A percentile compares a stretch with the other conserved stretches of the same genome.
phyloP scores from a whole-genome alignment of 2,113 vertebrate genomes.

The Abramis brama region DNA sequence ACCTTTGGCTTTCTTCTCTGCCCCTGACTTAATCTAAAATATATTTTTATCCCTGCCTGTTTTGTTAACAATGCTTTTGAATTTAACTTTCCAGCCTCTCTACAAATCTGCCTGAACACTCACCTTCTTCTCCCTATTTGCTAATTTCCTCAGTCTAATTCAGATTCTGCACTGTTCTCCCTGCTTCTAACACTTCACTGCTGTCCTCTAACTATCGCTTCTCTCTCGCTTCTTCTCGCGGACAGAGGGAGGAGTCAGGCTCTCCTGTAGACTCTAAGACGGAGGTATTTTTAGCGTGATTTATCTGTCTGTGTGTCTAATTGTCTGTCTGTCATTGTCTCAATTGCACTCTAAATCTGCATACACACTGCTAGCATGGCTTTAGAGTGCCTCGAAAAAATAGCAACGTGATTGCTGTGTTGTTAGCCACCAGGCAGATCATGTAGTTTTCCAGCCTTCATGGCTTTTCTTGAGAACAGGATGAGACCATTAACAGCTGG shows the following conservation, averaged over 20 bases:
- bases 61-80: slow-evolving; percentile 39
- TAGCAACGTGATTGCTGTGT: background rate
- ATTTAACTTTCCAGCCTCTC: background rate
- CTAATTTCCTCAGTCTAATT: slow-evolving; percentile 60
- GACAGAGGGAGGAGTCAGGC: slow-evolving; percentile 76
- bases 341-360: slow-evolving; percentile 14
- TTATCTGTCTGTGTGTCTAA: slow-evolving; percentile 44
- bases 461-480: slow-evolving; percentile 27
- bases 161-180: slow-evolving; percentile 49
- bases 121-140: slow-evolving; percentile 42
- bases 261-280: slow-evolving; percentile 76
- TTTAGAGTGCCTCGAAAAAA: slow-evolving; percentile 31
- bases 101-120: slow-evolving; percentile 36
- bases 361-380: slow-evolving; percentile 30
- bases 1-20: slow-evolving; percentile 28
- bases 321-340: slow-evolving; percentile 46
- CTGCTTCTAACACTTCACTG: slow-evolving; percentile 51
- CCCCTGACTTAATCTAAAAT: slow-evolving; percentile 17
- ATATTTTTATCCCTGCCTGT: slow-evolving; percentile 36
- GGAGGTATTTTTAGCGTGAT: slow-evolving; percentile 77
- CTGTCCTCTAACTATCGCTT: slow-evolving; percentile 55
- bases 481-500: slow-evolving; percentile 3
- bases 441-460: slow-evolving; percentile 18
- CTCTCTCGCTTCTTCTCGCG: slow-evolving; percentile 53
- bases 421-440: slow-evolving; percentile 26